Evolutionary conservation across 1,140 invertebrate genomes (phyloP), one percentile per base, ranked within the genome.

Genomic region (Maconellicoccus hirsutus): DNA sequence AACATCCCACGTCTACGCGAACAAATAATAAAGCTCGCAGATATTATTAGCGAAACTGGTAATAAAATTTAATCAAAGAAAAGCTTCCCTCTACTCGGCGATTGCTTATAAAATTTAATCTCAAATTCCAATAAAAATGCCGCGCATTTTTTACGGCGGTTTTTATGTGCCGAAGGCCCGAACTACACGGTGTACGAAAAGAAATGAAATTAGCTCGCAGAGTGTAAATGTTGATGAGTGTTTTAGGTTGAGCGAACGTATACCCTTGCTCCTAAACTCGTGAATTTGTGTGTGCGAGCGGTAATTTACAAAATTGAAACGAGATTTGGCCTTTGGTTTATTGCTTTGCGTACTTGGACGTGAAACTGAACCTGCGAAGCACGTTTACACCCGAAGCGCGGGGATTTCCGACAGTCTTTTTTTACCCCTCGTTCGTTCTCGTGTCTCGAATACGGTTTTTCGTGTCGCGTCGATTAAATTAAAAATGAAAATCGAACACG

Each of bases 21-120:
- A 14, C 12, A 52, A 4, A 52, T 52, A 52, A 52, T 52, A 52
- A 52, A 52, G n/a, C 42, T 6, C 42, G 42, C n/a, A 52, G n/a
- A 52, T 52, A 52, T 52, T 52, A 52, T 52, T 52, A 52, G 42
- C 42, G 6, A 52, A 52, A 52, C 42, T 14, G 42, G 42, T 52
- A 52, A 52, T 52, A 52, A 52, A 52, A 52, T 52, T 52, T 52
- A 52, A 52, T 52, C 42, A 52, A 52, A 52, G 42, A 52, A 52
- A 52, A 52, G 42, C 12, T 52, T 19, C n/a, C 42, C n/a, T 19
- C 42, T 16, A 52, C 42, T 52, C n/a, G 42, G 42, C 42, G 42
- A 52, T 52, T 52, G 42, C 42, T 52, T 52, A 52, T 52, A 52
- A 52, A 52, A 52, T 52, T 52, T 52, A 52, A 52, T 52, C 42